These are phyloP conservation scores for Holacanthus passer DNA, from an alignment of 2,113 vertebrate species.

Conservation along the genomic window DNA sequence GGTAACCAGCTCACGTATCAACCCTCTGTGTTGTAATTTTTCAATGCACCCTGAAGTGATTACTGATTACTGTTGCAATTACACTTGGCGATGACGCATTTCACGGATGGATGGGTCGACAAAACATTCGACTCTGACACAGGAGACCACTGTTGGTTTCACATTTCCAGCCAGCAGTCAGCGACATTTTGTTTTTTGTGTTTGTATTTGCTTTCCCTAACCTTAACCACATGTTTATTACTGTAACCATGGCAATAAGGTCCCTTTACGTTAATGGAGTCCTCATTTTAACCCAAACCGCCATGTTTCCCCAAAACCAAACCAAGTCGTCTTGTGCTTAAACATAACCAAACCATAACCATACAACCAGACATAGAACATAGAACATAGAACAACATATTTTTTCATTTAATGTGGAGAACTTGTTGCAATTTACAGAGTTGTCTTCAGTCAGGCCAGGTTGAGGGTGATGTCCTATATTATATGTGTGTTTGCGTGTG, in stretches of 20 bases:
- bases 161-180: background rate
- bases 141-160: background rate
- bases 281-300: background rate
- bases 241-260: background rate
- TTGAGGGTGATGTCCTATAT: no score
- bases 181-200: background rate
- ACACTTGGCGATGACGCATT: background rate
- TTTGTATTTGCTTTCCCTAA: background rate
- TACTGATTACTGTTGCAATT: constrained; percentile 2
- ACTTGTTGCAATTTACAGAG: background rate
- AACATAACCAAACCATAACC: background rate
- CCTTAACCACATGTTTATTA: constrained; percentile 14
- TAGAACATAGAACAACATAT: no score
- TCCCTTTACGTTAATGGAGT: background rate
- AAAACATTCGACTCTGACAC: background rate
- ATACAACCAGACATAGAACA: no score
- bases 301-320: background rate
- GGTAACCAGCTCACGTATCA: constrained; percentile 28
- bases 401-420: background rate
- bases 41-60: background rate
- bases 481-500: no score
- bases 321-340: background rate
- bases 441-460: no score
- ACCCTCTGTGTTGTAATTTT: background rate
- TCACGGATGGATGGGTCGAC: background rate